Evolutionary conservation across 1,140 invertebrate genomes (phyloP), one percentile per base, ranked within the genome.

Genomic region (Drosophila obscura): DNA sequence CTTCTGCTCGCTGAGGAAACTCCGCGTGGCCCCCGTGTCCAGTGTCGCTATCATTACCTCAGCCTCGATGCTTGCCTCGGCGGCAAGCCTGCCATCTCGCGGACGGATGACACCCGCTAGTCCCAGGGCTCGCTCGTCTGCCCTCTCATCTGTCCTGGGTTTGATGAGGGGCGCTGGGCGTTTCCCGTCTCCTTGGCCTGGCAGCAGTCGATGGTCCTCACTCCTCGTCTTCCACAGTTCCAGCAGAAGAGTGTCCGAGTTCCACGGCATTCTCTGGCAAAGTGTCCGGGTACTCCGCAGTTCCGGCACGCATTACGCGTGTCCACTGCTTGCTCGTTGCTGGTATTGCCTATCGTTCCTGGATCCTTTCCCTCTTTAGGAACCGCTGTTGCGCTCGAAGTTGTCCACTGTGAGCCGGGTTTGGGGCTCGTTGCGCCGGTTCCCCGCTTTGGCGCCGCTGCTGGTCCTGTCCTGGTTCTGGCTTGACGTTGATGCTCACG

Each of bases 141-240:
- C 26, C 26, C 26, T 28, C 26, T 28, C 26, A 28, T 28, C 26
- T 28, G 26, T 28, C 26, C 26, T 9, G 49, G n/a, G 39, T 24
- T 44, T 13, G 52, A 22, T 55, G 39, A 39, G 22, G 26, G 31
- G 28, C 46, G 46, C 46, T 49, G 9, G 9, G 16, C 31, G 35
- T 50, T 60, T 60, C 31, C 11, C 11, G 58, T 2, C 6, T 15
- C 31, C 7, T n/a, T 13, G 5, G 31, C 15, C 7, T 19, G 50
- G 9, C 60, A 55, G 35, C 60, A 55, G 22, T 53, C 39, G 13
- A 53, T 8, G 5, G 60, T 55, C 13, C 50, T 31, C 2, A 55
- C 43, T 13, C 50, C 50, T 15, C 39, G 41, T 8, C 50, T 13
- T 4, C 60, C 50, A 19, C 60, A 63, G 15, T 53, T 13, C 50